These are phyloP conservation scores for Galbula dea DNA, from an alignment of 2,113 vertebrate genomes.

Conservation along the genomic window DNA sequence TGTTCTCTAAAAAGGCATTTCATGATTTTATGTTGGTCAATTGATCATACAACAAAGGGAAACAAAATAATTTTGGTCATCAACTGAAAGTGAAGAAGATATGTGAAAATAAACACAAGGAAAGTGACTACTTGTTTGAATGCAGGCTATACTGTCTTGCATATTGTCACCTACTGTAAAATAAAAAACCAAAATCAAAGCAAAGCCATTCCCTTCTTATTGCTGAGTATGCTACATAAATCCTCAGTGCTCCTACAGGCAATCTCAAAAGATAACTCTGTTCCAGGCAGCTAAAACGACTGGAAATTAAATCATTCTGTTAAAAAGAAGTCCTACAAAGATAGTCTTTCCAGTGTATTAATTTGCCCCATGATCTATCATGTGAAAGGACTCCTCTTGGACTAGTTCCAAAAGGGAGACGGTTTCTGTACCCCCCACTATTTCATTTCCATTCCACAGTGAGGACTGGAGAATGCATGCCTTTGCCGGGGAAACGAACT, in stretches of 20 bases:
- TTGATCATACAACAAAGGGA: not conserved
- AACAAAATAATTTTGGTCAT: not conserved
- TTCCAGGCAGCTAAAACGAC: not conserved
- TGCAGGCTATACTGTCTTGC: not conserved
- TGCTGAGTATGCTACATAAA: not conserved
- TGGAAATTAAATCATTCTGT: not conserved
- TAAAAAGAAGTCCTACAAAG: not conserved
- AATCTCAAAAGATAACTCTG: not conserved
- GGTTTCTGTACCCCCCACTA: not conserved
- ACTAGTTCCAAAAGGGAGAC: not conserved
- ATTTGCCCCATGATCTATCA: not conserved
- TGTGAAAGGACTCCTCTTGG: not conserved
- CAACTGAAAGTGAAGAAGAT: not conserved
- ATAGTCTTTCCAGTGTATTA: not conserved
- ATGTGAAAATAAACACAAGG: not conserved
- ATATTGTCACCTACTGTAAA: not conserved
- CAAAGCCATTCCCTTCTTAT: not conserved
- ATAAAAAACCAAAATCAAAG: not conserved
- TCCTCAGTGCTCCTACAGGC: not conserved
- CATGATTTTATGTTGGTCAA: not conserved
- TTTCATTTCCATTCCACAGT: not conserved
- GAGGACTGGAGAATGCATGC: not conserved
- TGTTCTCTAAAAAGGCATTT: slow-evolving; percentile 44
- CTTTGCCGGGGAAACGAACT: not conserved
- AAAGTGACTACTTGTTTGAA: not conserved